Base-by-base conservation (phyloP, 1,140 invertebrate genomes). In the Pissodes strobi region DNA sequence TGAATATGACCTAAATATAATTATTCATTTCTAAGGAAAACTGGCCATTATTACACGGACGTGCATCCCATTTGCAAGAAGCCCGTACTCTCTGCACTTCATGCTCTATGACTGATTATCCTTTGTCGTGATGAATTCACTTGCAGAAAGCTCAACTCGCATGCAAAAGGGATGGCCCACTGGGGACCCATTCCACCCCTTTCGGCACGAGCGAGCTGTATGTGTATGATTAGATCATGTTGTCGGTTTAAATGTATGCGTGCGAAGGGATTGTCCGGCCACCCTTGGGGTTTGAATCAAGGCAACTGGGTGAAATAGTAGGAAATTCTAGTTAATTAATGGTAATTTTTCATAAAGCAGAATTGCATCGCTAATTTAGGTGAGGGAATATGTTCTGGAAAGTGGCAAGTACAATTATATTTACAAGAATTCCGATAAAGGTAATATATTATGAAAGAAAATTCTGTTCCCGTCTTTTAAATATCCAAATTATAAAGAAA, bases 211-310 rank as follows among this genome's bases (percentile, higher is more conserved):
- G 49, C 49, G 10, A 27, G 13, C 23, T 52, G 23, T 30, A 34
- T 52, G 49, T 52, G 23, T 52, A 34, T 52, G 43, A 46, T 52
- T 52, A 52, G 23, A 52, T 52, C 23, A 52, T 52, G 43, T 46
- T 46, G 18, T 18, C 21, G 43, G 21, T 34, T 52, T 27, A 30
- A 52, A 52, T 52, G 49, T n/a, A 52, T 12, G 49, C 23, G 43
- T 22, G 8, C 43, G 21, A 39, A 15, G 37, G 37, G 37, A 10
- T n/a, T n/a, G 37, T 39, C 37, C 37, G 13, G 18, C 21, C 13
- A 46, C 43, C 43, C 43, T 21, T 6, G 21, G 21, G 43, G 13
- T 22, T 46, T 46, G 13, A 46, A 46, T 46, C 43, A 19, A 5
- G 43, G 43, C 18, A 19, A 39, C 9, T 39, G 37, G n/a, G 37